Conservation (phyloP, 2,888 invertebrate species). For the Tetropium fuscum region DNA sequence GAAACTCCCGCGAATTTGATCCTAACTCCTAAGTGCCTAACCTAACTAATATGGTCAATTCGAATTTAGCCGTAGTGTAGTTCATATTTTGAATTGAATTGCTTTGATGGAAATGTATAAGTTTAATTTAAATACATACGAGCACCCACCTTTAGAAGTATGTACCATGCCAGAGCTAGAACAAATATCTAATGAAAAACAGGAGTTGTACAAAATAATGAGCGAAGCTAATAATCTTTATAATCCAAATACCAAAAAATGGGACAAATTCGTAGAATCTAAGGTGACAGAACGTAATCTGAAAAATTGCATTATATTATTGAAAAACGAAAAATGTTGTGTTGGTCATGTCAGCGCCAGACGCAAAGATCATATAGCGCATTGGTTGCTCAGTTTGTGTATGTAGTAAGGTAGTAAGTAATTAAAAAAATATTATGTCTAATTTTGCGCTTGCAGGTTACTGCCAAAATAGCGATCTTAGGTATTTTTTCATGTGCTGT, state of each 20-base stretch:
- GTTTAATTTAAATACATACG: constrained; percentile 10
- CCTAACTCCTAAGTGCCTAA: no score
- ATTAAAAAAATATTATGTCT: background rate
- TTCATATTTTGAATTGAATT: no score
- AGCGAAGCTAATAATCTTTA: background rate
- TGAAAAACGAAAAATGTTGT: constrained; percentile 6
- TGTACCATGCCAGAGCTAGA: constrained; percentile 10
- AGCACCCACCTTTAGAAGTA: constrained; percentile 3
- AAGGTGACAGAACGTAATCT: constrained; percentile 5
- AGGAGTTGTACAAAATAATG: constrained; percentile 14
- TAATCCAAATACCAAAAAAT: constrained; percentile 6
- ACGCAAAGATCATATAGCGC: constrained; percentile 29
- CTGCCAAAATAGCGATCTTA: constrained; percentile 22
- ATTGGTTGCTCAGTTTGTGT: constrained; percentile 38
- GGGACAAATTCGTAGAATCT: constrained; percentile 6
- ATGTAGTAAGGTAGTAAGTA: no score
- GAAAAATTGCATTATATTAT: constrained; percentile 1
- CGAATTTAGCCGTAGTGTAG: no score
- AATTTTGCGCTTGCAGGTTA: constrained; percentile 31
- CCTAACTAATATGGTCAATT: no score
- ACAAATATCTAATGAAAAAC: constrained; percentile 16
- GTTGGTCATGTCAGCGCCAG: constrained; percentile 9
- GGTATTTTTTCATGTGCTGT: constrained; percentile 30
- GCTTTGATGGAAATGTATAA: constrained; percentile 19
- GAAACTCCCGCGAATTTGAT: no score